Evolutionary conservation across 2,888 invertebrate species (phyloP), one percentile per base, ranked within the genome.

Genomic region (Xiphydria camelus): DNA sequence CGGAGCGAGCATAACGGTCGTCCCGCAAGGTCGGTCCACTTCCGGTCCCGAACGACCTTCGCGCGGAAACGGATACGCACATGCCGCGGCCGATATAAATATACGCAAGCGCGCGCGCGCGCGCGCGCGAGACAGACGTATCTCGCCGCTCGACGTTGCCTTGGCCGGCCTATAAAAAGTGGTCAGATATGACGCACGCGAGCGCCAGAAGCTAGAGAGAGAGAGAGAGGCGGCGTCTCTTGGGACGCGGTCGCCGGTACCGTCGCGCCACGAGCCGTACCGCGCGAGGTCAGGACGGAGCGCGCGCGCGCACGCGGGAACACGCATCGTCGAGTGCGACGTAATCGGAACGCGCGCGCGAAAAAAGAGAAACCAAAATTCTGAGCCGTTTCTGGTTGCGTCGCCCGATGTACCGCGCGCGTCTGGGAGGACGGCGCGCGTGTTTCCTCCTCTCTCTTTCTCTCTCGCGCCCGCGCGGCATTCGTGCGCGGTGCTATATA

Each of bases 21-120:
- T 64, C 59, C 60, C 55, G 62, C 73, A 73, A 72, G 73, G 73
- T 64, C 73, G 70, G 68, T 62, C 62, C 66, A 73, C 67, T 73
- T 73, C 73, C 73, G 73, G 70, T 68, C 61, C 59, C 57, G 55
- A 55, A 64, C 66, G 68, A 69, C 68, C 70, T 66, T 68, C 72
- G 65, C 59, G 67, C 68, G 64, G 68, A 69, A 70, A 64, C 61
- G 62, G 60, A 64, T 62, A 61, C 65, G 62, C 61, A 59, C 65
- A 61, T 61, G 57, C 48, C 39, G 41, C 44, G 47, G 49, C n/a
- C n/a, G 48, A 45, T 49, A 57, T 55, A 57, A 53, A 57, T 59
- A 59, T 44, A 39, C 38, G 41, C 50, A 44, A 36, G 33, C 47
- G 45, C 23, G 35, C 25, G 12, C 18, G 15, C 19, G 9, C 37